phyloP scores from a whole-genome alignment of 2,888 invertebrate species.

The Axea sp. region DNA sequence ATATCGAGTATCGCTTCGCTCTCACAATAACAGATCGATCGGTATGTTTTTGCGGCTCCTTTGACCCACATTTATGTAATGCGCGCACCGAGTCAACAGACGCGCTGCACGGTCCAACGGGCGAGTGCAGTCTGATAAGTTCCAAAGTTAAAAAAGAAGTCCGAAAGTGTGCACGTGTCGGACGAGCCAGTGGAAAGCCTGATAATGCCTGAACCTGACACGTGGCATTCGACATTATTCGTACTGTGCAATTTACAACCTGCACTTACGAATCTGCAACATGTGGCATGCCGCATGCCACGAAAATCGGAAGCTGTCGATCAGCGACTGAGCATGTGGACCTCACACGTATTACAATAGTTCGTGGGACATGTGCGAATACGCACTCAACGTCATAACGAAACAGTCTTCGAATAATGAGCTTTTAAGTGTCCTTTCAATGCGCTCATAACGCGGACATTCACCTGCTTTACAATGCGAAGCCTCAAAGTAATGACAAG shows the following conservation, averaged over 20 bases:
- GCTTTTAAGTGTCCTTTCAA: no score
- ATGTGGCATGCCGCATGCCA: conserved; percentile 64
- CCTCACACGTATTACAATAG: conserved; percentile 11
- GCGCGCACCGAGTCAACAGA: conserved; percentile 29
- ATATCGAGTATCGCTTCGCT: conserved; percentile 22
- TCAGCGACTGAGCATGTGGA: conserved; percentile 1
- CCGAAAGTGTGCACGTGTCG: conserved; percentile 43
- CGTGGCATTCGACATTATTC: conserved; percentile 50
- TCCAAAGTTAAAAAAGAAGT: conserved; percentile 8
- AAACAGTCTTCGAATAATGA: no score
- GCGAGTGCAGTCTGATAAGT: conserved; percentile 21
- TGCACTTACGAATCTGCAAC: conserved; percentile 63
- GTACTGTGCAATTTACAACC: conserved; percentile 59
- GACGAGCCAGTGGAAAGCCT: conserved; percentile 23
- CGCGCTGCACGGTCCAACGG: conserved; percentile 1
- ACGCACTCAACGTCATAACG: no score
- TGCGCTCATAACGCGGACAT: no score
- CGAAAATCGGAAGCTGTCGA: conserved; percentile 53
- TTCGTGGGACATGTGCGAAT: no score
- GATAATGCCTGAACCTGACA: conserved; percentile 64
- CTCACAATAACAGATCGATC: conserved; percentile 52
- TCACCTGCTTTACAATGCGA: no score
- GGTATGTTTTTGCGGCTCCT: conserved; percentile 47
- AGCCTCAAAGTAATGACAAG: no score
- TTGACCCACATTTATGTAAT: conserved; percentile 46